phyloP scores from a whole-genome alignment of 1,140 invertebrate species.

The Zaprionus ornatus region DNA sequence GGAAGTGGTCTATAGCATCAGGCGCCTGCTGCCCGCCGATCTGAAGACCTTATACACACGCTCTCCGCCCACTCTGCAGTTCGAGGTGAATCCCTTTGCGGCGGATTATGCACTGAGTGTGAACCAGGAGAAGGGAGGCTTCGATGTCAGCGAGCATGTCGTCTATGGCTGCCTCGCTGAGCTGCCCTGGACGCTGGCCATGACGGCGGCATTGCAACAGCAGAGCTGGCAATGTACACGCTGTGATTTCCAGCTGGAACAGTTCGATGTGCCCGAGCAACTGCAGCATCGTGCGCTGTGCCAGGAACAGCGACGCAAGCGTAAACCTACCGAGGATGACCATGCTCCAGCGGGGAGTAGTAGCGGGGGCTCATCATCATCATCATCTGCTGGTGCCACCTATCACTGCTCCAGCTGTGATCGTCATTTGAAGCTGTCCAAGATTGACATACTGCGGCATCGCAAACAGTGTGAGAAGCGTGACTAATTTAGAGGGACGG shows the following conservation, averaged over 20 bases:
- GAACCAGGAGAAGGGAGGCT: conserved; percentile 92
- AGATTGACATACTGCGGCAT: conserved; percentile 90
- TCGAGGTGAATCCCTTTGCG: conserved; percentile 89
- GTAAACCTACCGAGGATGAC: not conserved
- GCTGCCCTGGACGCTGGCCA: conserved; percentile 86
- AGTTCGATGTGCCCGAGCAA: conserved; percentile 86
- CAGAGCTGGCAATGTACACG: conserved; percentile 86
- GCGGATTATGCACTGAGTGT: conserved; percentile 85
- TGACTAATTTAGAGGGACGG: not conserved
- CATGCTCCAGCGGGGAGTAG: not conserved
- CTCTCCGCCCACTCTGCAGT: conserved; percentile 76
- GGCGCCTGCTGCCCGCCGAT: conserved; percentile 93
- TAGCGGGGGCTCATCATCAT: not conserved
- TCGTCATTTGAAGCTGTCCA: conserved; percentile 88
- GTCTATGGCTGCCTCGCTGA: conserved; percentile 91
- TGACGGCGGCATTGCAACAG: conserved; percentile 85
- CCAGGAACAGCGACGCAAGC: conserved; percentile 63
- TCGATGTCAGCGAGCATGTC: conserved; percentile 91
- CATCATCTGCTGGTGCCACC: conserved; percentile 27
- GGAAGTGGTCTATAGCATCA: conserved; percentile 92
- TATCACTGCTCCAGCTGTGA: conserved; percentile 91
- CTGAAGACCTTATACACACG: conserved; percentile 88
- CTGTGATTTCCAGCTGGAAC: conserved; percentile 84
- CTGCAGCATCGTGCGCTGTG: conserved; percentile 80
- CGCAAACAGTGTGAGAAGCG: conserved; percentile 85